These are phyloP conservation scores for Hydropotes inermis DNA, from an alignment of 2,113 vertebrate species.

Conservation along the genomic window DNA sequence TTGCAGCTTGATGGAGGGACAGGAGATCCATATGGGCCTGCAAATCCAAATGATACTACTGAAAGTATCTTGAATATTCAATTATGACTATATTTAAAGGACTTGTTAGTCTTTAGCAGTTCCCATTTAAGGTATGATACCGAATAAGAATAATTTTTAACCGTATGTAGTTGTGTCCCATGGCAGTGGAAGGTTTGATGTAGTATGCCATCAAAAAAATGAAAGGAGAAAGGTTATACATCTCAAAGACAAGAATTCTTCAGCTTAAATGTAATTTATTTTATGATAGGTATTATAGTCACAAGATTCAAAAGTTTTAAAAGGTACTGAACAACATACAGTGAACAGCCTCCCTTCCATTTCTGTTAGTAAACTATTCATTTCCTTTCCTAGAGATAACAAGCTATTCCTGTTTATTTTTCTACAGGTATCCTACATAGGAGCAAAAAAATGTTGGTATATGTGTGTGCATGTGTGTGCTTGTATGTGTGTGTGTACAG, in stretches of 20 bases:
- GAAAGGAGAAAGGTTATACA: background rate
- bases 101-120: background rate
- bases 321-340: background rate
- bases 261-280: background rate
- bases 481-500: background rate
- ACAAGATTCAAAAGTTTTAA: background rate
- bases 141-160: background rate
- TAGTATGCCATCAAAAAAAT: background rate
- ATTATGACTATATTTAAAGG: background rate
- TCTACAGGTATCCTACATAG: background rate
- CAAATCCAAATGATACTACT: background rate
- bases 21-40: background rate
- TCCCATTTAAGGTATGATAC: background rate
- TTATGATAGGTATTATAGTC: background rate
- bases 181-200: background rate
- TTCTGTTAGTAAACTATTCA: background rate
- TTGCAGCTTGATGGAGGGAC: background rate
- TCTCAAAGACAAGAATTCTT: background rate
- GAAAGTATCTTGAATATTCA: background rate
- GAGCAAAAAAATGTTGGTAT: background rate
- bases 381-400: background rate
- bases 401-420: background rate
- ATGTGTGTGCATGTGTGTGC: rapidly evolving
- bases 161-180: background rate
- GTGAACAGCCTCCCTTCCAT: background rate